Evolutionary conservation across 2,888 invertebrate species (phyloP), one percentile per base, ranked within the genome.

Genomic region (Marasmarcha lunaedactyla): DNA sequence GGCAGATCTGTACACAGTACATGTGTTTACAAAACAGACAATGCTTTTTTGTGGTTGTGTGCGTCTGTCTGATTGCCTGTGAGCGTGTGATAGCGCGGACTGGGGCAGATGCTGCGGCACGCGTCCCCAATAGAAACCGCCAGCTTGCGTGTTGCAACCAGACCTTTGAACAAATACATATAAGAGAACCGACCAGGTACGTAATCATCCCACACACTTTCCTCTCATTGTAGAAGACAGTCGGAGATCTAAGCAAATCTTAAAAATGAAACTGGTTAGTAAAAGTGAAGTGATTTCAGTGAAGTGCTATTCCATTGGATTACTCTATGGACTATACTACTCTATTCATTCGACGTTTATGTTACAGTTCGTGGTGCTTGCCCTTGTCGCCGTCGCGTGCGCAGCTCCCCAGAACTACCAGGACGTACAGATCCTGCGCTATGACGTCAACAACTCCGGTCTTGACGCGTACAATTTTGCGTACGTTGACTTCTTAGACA

Each of bases 371-470:
- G 49, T 76, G 46, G 52, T 76, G 39, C 49, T 79, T 30, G 59
- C 58, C 36, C 40, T 79, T 44, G 48, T 70, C 9, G 70, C 70
- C 36, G 64, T 51, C 36, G 69, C 58, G n/a, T 56, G 51, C 39
- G 71, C 77, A 30, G 78, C 83, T 35, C 78, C 78, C 5, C 78
- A 65, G 43, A 70, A 63, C 45, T 65, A 51, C 5, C 70, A 85
- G 57, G 86, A 88, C 51, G 88, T 87, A 1, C 84, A 86, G 54
- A 78, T 89, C 46, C 47, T 88, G 37, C 85, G 86, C 46, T 88
- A 87, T 55, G 88, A 89, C 34, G 72, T 77, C 43, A 85, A 89
- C 59, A 89, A 89, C 46, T 79, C 83, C 46, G 88, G 87, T 37
- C 58, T 85, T 14, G 85, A 85, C 48, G 71, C 84, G 37, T 89